phyloP scores from a whole-genome alignment of 2,113 vertebrate species.

The Paedocypris sp. region DNA sequence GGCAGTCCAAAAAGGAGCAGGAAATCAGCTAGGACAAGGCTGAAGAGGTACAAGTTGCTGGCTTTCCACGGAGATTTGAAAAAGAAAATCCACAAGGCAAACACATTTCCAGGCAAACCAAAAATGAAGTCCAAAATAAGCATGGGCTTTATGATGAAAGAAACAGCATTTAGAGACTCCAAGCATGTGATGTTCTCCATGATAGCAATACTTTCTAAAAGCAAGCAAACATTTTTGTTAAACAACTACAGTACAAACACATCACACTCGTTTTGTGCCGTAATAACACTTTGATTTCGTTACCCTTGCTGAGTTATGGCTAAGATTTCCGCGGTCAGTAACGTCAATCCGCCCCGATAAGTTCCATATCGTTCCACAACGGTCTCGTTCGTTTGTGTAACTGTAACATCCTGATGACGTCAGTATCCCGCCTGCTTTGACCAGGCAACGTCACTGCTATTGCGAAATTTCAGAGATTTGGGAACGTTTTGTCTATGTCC shows the following conservation, averaged over 20 bases:
- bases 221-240: not conserved
- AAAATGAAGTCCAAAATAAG: conserved; percentile 53
- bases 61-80: conserved; percentile 54
- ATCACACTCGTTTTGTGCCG: too few species aligned
- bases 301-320: too few species aligned
- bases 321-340: too few species aligned
- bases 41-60: conserved; percentile 55
- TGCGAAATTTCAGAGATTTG: too few species aligned
- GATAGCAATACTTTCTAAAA: conserved; percentile 9
- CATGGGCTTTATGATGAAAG: conserved; percentile 45
- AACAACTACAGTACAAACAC: not conserved
- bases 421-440: too few species aligned
- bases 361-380: too few species aligned
- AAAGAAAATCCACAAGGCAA: conserved; percentile 62
- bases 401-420: too few species aligned
- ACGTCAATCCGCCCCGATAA: too few species aligned
- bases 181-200: conserved; percentile 25
- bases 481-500: too few species aligned
- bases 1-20: conserved; percentile 55
- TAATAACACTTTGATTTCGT: too few species aligned
- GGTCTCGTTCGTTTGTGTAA: too few species aligned
- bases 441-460: too few species aligned
- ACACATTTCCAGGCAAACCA: conserved; percentile 50
- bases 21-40: conserved; percentile 59
- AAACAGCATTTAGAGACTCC: conserved; percentile 33